These are phyloP conservation scores for Hydra vulgaris DNA, from an alignment of 30 jellyfish, hydroid and myxozoan species.

Conservation along the genomic window DNA sequence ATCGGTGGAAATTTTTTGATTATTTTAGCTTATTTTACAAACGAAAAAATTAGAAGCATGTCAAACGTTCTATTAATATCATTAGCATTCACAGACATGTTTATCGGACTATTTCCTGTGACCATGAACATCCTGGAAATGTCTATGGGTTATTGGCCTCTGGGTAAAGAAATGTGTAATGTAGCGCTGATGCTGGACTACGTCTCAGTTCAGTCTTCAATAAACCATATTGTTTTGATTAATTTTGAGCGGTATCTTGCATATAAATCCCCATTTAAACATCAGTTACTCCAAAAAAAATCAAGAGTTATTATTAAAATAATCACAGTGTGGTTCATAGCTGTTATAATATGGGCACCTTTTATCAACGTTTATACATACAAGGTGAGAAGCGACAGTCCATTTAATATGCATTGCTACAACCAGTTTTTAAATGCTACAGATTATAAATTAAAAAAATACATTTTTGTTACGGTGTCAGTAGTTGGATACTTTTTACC, in stretches of 20 bases:
- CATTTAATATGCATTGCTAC: background rate
- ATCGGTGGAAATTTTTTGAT: background rate
- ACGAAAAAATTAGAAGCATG: background rate
- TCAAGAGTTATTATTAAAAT: background rate
- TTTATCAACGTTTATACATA: background rate
- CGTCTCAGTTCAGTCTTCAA: background rate
- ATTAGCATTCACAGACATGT: background rate
- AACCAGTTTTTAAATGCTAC: background rate
- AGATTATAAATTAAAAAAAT: no score
- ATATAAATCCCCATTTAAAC: background rate
- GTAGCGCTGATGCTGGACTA: background rate
- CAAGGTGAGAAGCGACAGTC: background rate
- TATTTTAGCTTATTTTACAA: background rate
- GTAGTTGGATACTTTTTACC: background rate
- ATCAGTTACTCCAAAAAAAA: background rate
- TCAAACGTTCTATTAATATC: background rate
- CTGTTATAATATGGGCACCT: background rate
- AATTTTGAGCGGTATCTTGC: background rate
- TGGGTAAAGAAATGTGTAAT: background rate
- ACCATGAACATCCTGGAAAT: background rate
- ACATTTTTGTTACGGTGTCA: background rate
- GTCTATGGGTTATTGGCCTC: background rate
- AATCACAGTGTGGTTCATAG: background rate
- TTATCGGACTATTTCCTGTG: background rate
- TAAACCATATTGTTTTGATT: background rate